A percentile compares a stretch with the other conserved stretches of the same genome.
Evolutionary conservation across 2,113 vertebrate species (phyloP).

Genomic region (Muscicapa adusta): DNA sequence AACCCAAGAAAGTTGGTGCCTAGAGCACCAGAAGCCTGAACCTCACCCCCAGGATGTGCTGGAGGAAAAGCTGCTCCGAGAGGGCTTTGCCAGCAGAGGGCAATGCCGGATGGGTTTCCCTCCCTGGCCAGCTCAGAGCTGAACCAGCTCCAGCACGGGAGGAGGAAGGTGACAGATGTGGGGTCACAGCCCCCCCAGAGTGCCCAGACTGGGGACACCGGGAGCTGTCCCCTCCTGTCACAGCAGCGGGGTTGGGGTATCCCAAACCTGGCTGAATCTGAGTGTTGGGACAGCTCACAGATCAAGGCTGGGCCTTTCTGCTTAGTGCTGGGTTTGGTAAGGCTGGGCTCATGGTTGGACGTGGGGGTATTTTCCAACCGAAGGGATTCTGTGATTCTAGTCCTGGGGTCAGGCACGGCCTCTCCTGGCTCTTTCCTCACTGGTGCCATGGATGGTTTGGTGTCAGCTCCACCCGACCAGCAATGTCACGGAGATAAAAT

Average conservation of each 20-base stretch:
- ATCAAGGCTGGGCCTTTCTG: background rate
- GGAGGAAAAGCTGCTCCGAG: too few species aligned
- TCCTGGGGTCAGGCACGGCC: background rate
- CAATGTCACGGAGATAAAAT: background rate
- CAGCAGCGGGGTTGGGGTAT: accelerated
- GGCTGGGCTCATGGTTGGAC: background rate
- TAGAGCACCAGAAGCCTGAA: too few species aligned
- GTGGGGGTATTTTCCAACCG: background rate
- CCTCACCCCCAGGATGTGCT: too few species aligned
- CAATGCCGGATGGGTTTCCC: too few species aligned
- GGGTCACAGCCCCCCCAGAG: too few species aligned
- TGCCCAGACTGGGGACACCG: too few species aligned
- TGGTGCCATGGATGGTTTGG: accelerated
- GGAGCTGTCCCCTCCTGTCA: background rate
- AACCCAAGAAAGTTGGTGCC: too few species aligned
- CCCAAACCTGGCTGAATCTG: background rate
- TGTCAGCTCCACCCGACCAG: background rate
- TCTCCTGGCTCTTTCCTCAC: background rate
- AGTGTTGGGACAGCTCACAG: background rate
- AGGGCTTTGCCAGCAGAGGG: too few species aligned
- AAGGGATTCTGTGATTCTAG: background rate
- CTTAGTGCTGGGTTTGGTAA: background rate
- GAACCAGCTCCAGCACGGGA: too few species aligned
- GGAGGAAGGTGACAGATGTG: too few species aligned
- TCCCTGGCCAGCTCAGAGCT: too few species aligned